phyloP scores from a whole-genome alignment of 2,888 invertebrate genomes.

The Nomada goodeniana region DNA sequence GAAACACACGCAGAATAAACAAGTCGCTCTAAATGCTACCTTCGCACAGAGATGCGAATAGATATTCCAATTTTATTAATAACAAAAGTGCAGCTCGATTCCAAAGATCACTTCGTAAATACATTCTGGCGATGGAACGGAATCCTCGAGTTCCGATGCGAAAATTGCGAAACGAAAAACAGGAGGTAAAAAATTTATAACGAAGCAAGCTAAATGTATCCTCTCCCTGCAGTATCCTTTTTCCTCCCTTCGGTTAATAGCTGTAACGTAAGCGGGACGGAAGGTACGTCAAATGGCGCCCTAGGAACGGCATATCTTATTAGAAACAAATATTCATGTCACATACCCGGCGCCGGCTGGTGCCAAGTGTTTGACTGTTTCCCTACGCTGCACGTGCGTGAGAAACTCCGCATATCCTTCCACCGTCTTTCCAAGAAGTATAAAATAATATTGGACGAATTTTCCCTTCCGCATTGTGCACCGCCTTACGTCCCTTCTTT shows the following conservation, averaged over 20 bases:
- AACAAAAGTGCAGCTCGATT: background rate
- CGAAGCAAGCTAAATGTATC: background rate
- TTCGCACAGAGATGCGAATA: background rate
- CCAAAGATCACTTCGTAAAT: background rate
- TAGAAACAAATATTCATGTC: constrained; percentile 85
- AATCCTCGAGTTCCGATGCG: background rate
- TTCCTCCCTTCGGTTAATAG: constrained; percentile 65
- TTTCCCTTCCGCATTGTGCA: constrained; percentile 59
- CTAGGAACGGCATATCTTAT: constrained; percentile 83
- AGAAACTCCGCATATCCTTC: constrained; percentile 72
- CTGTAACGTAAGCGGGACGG: constrained; percentile 73
- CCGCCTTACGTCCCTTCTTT: constrained; percentile 21
- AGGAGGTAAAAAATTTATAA: background rate
- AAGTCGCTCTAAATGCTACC: background rate
- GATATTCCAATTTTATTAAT: background rate
- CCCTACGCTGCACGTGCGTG: constrained; percentile 82
- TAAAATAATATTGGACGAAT: constrained; percentile 81
- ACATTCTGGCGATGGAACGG: background rate
- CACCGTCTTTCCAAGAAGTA: constrained; percentile 77
- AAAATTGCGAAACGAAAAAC: background rate
- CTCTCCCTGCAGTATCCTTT: background rate
- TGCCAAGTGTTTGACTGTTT: constrained; percentile 84
- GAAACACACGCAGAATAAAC: background rate
- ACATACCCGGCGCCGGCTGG: constrained; percentile 84
- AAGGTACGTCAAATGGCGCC: constrained; percentile 78